These are phyloP conservation scores for Frankliniella fusca DNA, from an alignment of 2,888 invertebrate genomes.

Conservation along the genomic window DNA sequence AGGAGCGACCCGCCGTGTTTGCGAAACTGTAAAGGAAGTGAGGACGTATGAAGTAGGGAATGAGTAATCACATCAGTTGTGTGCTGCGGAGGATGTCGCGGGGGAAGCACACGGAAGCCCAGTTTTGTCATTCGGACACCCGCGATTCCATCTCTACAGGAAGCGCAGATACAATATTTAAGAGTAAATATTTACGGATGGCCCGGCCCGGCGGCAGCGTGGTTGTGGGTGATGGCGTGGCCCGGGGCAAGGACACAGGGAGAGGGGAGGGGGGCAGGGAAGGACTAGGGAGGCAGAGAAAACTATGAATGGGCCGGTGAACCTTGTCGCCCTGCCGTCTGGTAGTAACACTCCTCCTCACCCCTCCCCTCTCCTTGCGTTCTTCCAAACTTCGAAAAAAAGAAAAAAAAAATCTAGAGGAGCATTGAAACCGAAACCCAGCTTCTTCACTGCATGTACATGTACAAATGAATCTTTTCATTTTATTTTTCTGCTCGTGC, in stretches of 20 bases:
- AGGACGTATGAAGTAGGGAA: no score
- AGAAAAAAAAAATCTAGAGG: background rate
- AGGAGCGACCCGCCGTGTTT: no score
- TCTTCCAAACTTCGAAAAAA: no score
- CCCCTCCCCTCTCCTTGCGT: no score
- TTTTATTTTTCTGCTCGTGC: no score
- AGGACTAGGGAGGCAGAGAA: background rate
- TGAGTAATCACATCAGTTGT: no score
- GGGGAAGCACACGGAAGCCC: no score
- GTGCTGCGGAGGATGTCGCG: no score
- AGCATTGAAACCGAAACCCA: background rate
- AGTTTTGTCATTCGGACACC: background rate
- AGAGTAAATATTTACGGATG: slow-evolving; percentile 19
- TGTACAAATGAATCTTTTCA: no score
- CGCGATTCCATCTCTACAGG: slow-evolving; percentile 2
- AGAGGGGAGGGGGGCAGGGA: background rate
- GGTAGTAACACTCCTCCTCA: background rate
- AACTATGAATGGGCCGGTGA: slow-evolving; percentile 15
- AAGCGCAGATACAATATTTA: slow-evolving; percentile 20
- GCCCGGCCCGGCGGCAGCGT: background rate
- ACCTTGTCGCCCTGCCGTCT: background rate
- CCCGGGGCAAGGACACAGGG: no score
- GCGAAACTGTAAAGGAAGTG: no score
- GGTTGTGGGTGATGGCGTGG: background rate
- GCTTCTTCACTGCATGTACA: background rate